These are phyloP conservation scores for Epiblema foenella DNA, from an alignment of 2,888 invertebrate species.

Conservation along the genomic window DNA sequence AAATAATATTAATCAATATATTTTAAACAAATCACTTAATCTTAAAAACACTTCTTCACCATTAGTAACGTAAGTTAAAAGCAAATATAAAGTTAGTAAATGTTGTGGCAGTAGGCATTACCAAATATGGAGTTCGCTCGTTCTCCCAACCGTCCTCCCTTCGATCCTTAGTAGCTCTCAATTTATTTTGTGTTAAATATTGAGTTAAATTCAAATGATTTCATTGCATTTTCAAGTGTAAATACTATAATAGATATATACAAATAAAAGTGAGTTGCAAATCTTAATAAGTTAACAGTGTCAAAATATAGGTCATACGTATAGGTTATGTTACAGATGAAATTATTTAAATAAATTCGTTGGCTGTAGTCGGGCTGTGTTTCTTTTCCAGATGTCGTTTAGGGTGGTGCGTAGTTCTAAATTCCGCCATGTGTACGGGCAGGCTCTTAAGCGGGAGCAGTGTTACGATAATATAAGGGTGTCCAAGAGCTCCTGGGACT, in stretches of 20 bases:
- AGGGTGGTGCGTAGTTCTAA: slow-evolving; percentile 98
- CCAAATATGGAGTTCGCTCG: slow-evolving; percentile 89
- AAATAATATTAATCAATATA: slow-evolving; percentile 39
- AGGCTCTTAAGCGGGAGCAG: slow-evolving; percentile 96
- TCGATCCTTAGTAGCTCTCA: slow-evolving; percentile 83
- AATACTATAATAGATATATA: slow-evolving; percentile 69
- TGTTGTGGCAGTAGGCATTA: slow-evolving; percentile 84
- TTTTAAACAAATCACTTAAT: slow-evolving; percentile 38
- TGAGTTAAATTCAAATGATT: slow-evolving; percentile 80
- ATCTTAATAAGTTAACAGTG: slow-evolving; percentile 65
- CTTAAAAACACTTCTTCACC: slow-evolving; percentile 30
- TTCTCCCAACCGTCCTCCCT: slow-evolving; percentile 86
- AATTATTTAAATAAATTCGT: slow-evolving; percentile 67
- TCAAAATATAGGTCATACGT: slow-evolving; percentile 82
- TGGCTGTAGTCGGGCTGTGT: slow-evolving; percentile 68
- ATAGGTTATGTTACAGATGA: slow-evolving; percentile 81
- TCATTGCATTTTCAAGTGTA: slow-evolving; percentile 77
- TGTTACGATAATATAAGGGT: slow-evolving; percentile 99
- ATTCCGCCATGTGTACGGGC: slow-evolving; percentile 98
- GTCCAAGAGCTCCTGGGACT: slow-evolving; percentile 99
- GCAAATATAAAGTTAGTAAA: slow-evolving; percentile 65
- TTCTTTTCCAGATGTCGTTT: slow-evolving; percentile 93
- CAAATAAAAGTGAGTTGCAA: slow-evolving; percentile 76
- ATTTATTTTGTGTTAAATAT: slow-evolving; percentile 75
- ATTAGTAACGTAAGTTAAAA: slow-evolving; percentile 50